Evolutionary conservation across 2,113 vertebrate species (phyloP), one percentile per base, ranked within the genome.

Genomic region (Astatoreochromis straeleni): DNA sequence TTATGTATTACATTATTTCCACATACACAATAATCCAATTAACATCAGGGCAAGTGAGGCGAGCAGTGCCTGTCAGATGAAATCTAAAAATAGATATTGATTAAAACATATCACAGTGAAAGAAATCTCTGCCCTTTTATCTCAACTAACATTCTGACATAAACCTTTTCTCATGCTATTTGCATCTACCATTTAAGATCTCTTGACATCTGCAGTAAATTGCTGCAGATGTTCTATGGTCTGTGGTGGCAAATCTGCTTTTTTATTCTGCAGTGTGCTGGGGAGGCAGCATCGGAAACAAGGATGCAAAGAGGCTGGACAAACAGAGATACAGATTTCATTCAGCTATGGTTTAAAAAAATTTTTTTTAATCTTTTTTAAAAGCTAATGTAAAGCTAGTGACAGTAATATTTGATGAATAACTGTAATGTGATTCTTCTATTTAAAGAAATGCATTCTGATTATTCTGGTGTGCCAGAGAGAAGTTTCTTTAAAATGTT

Each of bases 301-400:
- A 65, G 60, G 60, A 65, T 65, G 10, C 19, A 12, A 65, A 65
- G 19, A 65, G 60, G 19, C 60, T 65, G 60, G 33, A 65, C 60
- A 65, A 65, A 65, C 33, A 65, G 31, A 65, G 60, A 65, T 38
- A 38, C 33, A 65, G 33, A 65, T 38, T 68, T 21, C 14, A 68
- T 21, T 40, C 35, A 68, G 63, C 35, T 65, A n/a, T 68, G 63
- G 35, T 21, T 68, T 38, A 57, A 57, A 13, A 53, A 11, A 6
- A 0, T 24, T 0, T 1, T 1, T 0, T 9, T 7, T 2, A 2
- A 21, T 5, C 11, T 70, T 70, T 24, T 42, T 42, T 70, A 70
- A 14, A 70, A 24, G 12, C 38, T 45, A 42, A 45, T 45, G 21
- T 16, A 70, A 42, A 45, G 38, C 21, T 10, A 19, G 24, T 47